Percentiles rank a stretch among this genome's conserved stretches.
Conservation (phyloP, 2,113 vertebrate genomes). For the Spizaetus ornatus region DNA sequence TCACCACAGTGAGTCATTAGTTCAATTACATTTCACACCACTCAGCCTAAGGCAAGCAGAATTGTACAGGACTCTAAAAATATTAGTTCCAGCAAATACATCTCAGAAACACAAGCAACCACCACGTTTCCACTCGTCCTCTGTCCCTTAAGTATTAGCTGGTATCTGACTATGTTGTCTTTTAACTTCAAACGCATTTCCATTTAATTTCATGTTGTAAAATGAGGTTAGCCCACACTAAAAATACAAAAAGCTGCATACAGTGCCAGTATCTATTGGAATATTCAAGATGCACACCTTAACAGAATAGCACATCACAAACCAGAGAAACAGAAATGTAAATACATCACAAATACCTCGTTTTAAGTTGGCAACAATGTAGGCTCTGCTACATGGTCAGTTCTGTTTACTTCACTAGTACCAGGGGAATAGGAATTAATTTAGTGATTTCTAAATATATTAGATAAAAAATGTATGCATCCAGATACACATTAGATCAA, state of each 20-base stretch:
- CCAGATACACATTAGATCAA: background rate
- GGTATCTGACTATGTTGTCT: background rate
- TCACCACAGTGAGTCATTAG: constrained; percentile 40
- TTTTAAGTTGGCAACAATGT: background rate
- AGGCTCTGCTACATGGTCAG: background rate
- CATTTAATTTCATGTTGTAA: background rate
- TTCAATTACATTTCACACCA: constrained; percentile 38
- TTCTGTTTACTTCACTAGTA: background rate
- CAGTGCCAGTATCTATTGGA: background rate
- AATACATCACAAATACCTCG: background rate
- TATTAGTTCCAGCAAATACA: background rate
- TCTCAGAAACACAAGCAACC: background rate
- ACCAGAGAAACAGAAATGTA: background rate
- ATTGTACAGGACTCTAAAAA: background rate
- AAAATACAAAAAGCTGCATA: background rate
- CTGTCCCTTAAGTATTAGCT: background rate
- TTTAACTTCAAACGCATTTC: background rate
- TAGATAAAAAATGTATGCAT: background rate
- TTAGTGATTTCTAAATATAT: background rate
- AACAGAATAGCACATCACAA: background rate
- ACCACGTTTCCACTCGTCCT: background rate
- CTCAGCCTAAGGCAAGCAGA: constrained; percentile 34
- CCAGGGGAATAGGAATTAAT: background rate
- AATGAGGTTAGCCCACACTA: background rate
- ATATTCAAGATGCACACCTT: background rate